Conservation (phyloP, 2,113 vertebrate species). For the Dicentrarchus labrax region DNA sequence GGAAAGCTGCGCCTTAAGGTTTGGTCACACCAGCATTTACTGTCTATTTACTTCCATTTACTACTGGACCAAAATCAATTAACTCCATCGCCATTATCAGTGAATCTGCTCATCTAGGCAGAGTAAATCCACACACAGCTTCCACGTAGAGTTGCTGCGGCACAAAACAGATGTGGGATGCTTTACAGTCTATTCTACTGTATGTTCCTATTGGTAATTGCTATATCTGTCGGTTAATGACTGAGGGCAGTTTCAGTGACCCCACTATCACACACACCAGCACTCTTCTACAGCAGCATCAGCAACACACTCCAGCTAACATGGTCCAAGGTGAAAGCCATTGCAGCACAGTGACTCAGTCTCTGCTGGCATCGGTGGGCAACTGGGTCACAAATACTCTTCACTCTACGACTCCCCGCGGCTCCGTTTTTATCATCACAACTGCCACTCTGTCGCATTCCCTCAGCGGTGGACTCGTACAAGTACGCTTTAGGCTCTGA, state of each 20-base stretch:
- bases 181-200: neutral
- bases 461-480: slow-evolving; percentile 24
- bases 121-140: neutral
- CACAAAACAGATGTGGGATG: neutral
- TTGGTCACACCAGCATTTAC: neutral
- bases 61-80: neutral
- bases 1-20: neutral
- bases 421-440: slow-evolving; percentile 58
- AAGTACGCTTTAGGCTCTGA: slow-evolving; percentile 28
- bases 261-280: slow-evolving; percentile 31
- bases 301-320: slow-evolving; percentile 31
- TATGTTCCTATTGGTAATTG: slow-evolving; percentile 33
- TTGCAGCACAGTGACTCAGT: slow-evolving; percentile 54
- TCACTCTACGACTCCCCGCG: slow-evolving; percentile 42
- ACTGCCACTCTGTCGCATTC: slow-evolving; percentile 50
- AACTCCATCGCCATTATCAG: neutral
- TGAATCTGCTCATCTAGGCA: neutral
- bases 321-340: slow-evolving; percentile 69
- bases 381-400: slow-evolving; percentile 51
- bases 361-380: slow-evolving; percentile 49
- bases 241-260: slow-evolving; percentile 38
- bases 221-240: slow-evolving; percentile 43
- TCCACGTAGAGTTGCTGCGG: neutral
- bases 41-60: too few relatives aligned
- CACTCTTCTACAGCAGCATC: slow-evolving; percentile 19